These are phyloP conservation scores for Micromys minutus DNA, from an alignment of 2,113 vertebrate species.

Conservation along the genomic window DNA sequence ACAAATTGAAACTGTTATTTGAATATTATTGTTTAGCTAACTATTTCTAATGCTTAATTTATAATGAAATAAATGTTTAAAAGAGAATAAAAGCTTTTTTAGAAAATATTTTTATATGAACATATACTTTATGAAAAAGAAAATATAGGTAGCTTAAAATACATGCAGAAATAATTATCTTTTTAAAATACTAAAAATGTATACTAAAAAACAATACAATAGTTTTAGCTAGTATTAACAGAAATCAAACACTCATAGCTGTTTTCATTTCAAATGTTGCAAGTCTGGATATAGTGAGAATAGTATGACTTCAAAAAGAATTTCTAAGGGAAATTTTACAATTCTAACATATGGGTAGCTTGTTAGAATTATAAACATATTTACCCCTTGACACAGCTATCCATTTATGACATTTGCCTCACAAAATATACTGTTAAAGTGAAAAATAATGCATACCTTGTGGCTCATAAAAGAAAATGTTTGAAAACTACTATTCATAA, in stretches of 20 bases:
- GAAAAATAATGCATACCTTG: neutral
- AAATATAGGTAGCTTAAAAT: neutral
- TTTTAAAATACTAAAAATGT: neutral
- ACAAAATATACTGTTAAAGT: neutral
- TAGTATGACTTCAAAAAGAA: neutral
- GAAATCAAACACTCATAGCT: neutral
- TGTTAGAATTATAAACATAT: neutral
- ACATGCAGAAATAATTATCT: neutral
- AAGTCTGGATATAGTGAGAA: neutral
- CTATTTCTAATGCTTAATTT: neutral
- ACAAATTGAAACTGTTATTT: neutral
- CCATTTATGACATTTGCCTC: neutral
- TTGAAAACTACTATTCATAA: neutral
- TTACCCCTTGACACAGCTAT: neutral
- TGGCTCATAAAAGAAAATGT: neutral
- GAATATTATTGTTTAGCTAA: neutral
- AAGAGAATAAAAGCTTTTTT: neutral
- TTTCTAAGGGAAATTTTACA: neutral
- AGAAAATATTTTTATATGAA: neutral
- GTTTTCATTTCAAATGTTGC: neutral
- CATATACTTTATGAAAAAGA: neutral
- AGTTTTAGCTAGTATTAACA: slow-evolving; percentile 1
- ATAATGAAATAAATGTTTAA: neutral
- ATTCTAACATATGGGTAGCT: neutral
- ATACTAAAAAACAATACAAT: neutral